Percentiles rank a stretch among this genome's conserved stretches.
phyloP scores from a whole-genome alignment of 2,113 vertebrate species.

The Hemiprocne comata region DNA sequence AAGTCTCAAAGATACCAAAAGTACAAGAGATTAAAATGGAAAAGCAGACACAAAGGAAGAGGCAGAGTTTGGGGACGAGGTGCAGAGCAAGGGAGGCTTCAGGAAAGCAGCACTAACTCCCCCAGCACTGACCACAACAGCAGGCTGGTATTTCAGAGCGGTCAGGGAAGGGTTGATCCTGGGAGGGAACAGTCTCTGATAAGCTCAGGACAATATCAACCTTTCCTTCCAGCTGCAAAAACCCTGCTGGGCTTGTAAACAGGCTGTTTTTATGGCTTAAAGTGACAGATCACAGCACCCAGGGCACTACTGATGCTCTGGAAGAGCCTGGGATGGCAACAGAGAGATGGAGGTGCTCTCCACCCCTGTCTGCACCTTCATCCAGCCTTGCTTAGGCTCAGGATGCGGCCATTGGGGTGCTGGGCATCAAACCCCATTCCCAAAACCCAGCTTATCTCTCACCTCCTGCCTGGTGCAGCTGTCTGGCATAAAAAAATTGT shows the following conservation, averaged over 20 bases:
- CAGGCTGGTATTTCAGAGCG: fast-evolving
- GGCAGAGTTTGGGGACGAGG: not conserved
- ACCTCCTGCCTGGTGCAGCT: not conserved
- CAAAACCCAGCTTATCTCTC: not conserved
- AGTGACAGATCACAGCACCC: not conserved
- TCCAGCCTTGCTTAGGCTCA: not conserved
- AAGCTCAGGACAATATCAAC: not conserved
- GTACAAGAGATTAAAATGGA: not conserved
- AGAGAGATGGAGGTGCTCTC: not conserved
- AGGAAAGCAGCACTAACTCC: not conserved
- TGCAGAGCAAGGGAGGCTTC: not conserved
- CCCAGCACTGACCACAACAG: not conserved
- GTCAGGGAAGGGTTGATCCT: not conserved
- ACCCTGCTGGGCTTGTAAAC: not conserved
- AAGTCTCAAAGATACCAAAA: not conserved
- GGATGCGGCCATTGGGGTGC: not conserved
- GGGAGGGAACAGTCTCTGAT: not conserved
- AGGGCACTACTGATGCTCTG: no score
- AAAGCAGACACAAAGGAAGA: not conserved
- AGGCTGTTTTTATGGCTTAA: not conserved
- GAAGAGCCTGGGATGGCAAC: not conserved
- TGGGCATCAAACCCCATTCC: not conserved
- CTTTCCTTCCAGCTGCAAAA: not conserved
- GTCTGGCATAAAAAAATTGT: not conserved
- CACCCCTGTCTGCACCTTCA: not conserved